Percentiles rank a stretch among this genome's conserved stretches.
Evolutionary conservation across 2,888 invertebrate species (phyloP).

Genomic region (Cephus pulcher): DNA sequence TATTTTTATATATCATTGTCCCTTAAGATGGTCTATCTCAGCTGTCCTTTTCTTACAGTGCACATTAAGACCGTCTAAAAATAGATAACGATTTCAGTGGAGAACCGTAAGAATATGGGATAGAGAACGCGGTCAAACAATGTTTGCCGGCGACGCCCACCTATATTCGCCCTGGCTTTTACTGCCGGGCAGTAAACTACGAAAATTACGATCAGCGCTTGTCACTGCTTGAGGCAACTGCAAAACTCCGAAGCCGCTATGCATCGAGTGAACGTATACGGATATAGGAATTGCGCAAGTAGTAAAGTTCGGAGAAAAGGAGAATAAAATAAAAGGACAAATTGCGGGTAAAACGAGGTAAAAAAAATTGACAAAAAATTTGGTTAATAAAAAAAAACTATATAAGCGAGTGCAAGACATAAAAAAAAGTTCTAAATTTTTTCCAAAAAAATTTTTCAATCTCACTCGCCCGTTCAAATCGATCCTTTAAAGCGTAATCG

Average conservation of each 20-base stretch:
- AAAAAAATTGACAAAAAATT: neutral
- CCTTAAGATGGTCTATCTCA: neutral
- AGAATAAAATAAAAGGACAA: neutral
- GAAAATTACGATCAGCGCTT: constrained; percentile 61
- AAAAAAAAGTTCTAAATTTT: neutral
- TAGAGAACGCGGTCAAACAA: constrained; percentile 59
- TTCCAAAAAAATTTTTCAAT: neutral
- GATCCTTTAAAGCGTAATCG: neutral
- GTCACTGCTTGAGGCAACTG: constrained; percentile 61
- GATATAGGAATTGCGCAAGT: neutral
- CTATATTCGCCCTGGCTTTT: constrained; percentile 56
- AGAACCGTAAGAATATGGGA: constrained; percentile 29
- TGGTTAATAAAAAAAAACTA: neutral
- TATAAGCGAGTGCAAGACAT: too few species aligned
- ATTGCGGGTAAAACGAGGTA: neutral
- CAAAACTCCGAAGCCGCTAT: constrained; percentile 29
- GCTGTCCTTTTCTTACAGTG: neutral
- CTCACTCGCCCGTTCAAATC: neutral
- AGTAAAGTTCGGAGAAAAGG: neutral
- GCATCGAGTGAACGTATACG: neutral
- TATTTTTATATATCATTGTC: neutral
- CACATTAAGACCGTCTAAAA: constrained; percentile 37
- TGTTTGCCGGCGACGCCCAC: constrained; percentile 64
- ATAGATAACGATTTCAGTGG: constrained; percentile 49
- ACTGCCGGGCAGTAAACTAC: constrained; percentile 61